Base-by-base conservation (phyloP, 2,113 vertebrate genomes). In the Hepsetus odoe region DNA sequence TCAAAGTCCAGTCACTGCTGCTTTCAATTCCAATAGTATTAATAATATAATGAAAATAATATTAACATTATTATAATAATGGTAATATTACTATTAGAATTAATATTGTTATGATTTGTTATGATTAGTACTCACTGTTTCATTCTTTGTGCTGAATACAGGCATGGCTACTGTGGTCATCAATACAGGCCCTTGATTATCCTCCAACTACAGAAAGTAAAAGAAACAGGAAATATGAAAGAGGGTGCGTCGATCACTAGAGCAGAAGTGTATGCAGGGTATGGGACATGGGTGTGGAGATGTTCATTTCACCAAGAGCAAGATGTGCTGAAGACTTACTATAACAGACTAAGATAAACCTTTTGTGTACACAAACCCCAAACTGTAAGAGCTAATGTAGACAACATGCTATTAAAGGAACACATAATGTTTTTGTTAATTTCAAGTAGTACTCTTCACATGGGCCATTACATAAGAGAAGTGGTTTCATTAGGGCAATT, bases 91-190 rank as follows among this genome's bases (percentile, higher is more conserved):
- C n/a, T n/a, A n/a, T n/a, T n/a, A n/a, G n/a, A n/a, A n/a, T n/a
- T n/a, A n/a, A n/a, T n/a, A n/a, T n/a, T n/a, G n/a, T n/a, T n/a
- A n/a, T n/a, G n/a, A n/a, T n/a, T n/a, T n/a, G n/a, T n/a, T n/a
- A n/a, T n/a, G n/a, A n/a, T 58, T 49, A 18, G 22, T 72, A 96
- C 96, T 98, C 89, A 99, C 98, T 20, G 98, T 99, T 88, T 98
- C 96, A 3, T 99, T 99, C 90, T 98, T 96, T 84, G 96, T 99
- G 89, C 98, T 99, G 89, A 99, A 99, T 72, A 99, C 98, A 0
- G 98, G 98, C 98, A 99, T 99, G 65, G 98, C 98, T 58, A 99
- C 97, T 0, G 98, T 99, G 68, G 98, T 99, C 98, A 98, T 99
- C 89, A 99, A 86, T 84, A 99, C 94, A 24, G 95, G 90, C 81